phyloP scores from a whole-genome alignment of 2,113 vertebrate species.

The Orcinus orca region DNA sequence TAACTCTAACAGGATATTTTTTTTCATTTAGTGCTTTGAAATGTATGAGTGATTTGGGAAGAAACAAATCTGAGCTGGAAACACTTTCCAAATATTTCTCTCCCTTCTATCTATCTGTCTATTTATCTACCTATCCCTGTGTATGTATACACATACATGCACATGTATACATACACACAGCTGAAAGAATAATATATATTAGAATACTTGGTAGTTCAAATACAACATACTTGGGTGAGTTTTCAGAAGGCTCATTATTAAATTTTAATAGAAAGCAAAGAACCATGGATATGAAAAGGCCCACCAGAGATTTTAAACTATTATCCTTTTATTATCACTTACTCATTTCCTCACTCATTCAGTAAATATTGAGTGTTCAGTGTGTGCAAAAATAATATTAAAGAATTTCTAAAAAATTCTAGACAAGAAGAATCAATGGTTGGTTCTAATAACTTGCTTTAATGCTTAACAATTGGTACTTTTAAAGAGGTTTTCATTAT shows the following conservation, averaged over 20 bases:
- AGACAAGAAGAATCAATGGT: not conserved
- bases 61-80: conserved; percentile 26
- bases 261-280: conserved; percentile 27
- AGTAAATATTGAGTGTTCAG: not conserved
- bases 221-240: not conserved
- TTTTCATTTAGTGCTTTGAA: conserved; percentile 15
- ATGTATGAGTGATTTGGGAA: not conserved
- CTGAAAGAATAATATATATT: not conserved
- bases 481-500: not conserved
- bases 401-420: conserved; percentile 14
- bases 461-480: not conserved
- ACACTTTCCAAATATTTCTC: not conserved
- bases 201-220: conserved; percentile 27
- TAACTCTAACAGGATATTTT: not conserved
- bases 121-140: too few species aligned
- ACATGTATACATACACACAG: not conserved
- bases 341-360: not conserved
- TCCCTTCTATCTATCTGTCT: not conserved
- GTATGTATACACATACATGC: not conserved
- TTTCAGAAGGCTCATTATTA: conserved; percentile 5
- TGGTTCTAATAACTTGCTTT: not conserved
- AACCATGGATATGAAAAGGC: not conserved
- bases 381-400: not conserved
- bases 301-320: not conserved
- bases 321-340: not conserved